Conservation (phyloP, 2,888 invertebrate species). For the Drosophila recens region DNA sequence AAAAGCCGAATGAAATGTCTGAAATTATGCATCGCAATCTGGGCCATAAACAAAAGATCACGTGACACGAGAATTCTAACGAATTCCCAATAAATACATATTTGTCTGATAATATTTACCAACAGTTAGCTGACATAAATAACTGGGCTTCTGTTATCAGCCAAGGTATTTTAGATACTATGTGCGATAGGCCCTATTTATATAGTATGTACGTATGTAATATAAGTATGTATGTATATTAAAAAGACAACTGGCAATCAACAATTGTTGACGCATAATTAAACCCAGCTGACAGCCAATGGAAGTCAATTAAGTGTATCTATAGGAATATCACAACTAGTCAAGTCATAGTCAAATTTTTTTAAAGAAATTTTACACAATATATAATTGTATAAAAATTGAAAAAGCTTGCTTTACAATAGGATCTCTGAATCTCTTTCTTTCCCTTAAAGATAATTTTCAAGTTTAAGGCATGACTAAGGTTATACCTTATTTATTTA, state of each 20-base stretch:
- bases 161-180: slow-evolving; percentile 24
- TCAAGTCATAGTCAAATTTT: not conserved
- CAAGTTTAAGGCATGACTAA: too few relatives aligned
- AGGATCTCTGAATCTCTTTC: not conserved
- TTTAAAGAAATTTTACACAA: too few relatives aligned
- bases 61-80: slow-evolving; percentile 14
- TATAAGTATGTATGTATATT: not conserved
- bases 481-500: too few relatives aligned
- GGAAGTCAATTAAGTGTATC: not conserved
- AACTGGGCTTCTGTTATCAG: slow-evolving; percentile 18
- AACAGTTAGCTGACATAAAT: slow-evolving; percentile 13
- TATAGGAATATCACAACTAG: not conserved
- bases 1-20: not conserved
- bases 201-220: not conserved
- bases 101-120: slow-evolving; percentile 8
- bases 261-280: slow-evolving; percentile 37
- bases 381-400: not conserved
- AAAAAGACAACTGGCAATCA: slow-evolving; percentile 23
- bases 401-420: not conserved
- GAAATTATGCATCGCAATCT: slow-evolving; percentile 33
- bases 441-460: not conserved
- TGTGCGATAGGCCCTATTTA: slow-evolving; percentile 8
- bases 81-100: slow-evolving; percentile 28
- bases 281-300: slow-evolving; percentile 17
- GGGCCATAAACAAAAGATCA: slow-evolving; percentile 10